Evolutionary conservation across 2,113 vertebrate genomes (phyloP), one percentile per base, ranked within the genome.

Genomic region (Spilogale gracilis): DNA sequence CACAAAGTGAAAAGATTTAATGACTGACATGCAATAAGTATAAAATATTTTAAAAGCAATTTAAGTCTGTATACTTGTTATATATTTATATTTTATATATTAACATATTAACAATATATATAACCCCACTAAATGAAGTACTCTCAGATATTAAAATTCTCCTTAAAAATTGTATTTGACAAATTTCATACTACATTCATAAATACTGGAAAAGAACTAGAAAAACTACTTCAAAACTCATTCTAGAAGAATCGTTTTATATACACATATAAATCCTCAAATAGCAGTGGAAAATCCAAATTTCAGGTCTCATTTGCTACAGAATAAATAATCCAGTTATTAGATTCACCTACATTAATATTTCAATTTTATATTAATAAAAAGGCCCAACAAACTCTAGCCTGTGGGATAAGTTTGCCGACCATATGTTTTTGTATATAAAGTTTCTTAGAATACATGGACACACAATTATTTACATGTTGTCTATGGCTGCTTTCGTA

Each of bases 21-120:
- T 82, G 79, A 71, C 27, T 88, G 71, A 92, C 20, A n/a, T 92
- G 83, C 5, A 5, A 94, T 54, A 63, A 90, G 6, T 54, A 11
- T 58, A 86, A 96, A 76, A 76, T 63, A 88, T 91, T 81, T 86
- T 83, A 78, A 94, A 96, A 27, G 67, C 21, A 80, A 95, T n/a
- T 89, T 60, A 50, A 89, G 78, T 43, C 12, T 63, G 73, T 13
- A 78, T 52, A 67, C 16, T n/a, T 83, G 20, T 30, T 43, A 67
- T 6, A 52, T 93, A 32, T 80, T 56, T 84, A 61, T 23, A 32
- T 76, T 63, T 78, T 89, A 73, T 43, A 61, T 65, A 30, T 45
- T 86, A 78, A 21, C 48, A 79, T 54, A 50, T 87, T 87, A 87
- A 52, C 60, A 80, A 94, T 56, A 56, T 54, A 54, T 81, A 69